Percentiles rank a stretch among this genome's conserved stretches.
These are phyloP conservation scores for Notolepis coatsorum DNA, from an alignment of 2,797 vertebrate species.

Conservation along the genomic window DNA sequence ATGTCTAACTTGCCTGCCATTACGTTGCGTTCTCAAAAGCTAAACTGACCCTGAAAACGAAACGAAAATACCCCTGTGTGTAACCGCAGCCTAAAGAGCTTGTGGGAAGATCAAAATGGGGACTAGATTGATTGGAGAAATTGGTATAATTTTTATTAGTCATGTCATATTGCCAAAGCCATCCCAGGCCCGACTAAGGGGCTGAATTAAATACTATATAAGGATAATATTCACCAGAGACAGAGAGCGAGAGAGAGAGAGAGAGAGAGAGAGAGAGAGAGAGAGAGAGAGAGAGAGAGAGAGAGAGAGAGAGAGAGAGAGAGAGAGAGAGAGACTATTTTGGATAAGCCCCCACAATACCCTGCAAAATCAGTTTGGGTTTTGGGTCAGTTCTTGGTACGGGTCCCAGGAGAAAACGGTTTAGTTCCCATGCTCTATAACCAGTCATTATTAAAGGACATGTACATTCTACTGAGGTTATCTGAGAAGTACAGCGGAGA, in stretches of 20 bases:
- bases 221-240: too few relatives aligned
- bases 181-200: neutral
- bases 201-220: conserved; percentile 3
- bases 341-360: neutral
- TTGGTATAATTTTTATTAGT: conserved; percentile 4
- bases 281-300: neutral
- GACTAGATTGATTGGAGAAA: conserved; percentile 31
- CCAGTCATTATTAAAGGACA: too few relatives aligned
- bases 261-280: neutral
- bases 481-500: too few relatives aligned
- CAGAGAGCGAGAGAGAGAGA: neutral
- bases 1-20: too few relatives aligned
- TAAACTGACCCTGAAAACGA: conserved; percentile 35
- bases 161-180: conserved; percentile 27
- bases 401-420: neutral
- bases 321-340: neutral
- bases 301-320: neutral
- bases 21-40: conserved; percentile 55
- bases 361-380: neutral
- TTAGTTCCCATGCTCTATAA: too few relatives aligned
- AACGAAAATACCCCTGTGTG: too few relatives aligned
- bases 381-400: too few relatives aligned
- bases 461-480: too few relatives aligned
- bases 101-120: conserved; percentile 23
- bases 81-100: too few relatives aligned